phyloP scores from a whole-genome alignment of 2,113 vertebrate genomes.

The Cariama cristata region DNA sequence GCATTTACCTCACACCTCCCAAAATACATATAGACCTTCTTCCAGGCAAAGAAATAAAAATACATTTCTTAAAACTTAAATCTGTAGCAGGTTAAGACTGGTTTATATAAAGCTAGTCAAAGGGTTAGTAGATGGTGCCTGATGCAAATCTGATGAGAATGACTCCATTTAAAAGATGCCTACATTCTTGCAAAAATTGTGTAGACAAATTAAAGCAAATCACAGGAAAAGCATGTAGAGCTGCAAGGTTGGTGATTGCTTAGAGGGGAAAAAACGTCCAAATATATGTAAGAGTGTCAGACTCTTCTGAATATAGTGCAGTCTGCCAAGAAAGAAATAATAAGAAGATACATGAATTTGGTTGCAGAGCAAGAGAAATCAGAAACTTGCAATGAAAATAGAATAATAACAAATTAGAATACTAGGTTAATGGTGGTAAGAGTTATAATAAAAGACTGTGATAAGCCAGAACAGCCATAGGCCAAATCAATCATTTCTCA shows the following conservation, averaged over 20 bases:
- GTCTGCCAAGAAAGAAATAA: background rate
- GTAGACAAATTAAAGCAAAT: background rate
- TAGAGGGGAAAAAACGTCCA: rapidly evolving
- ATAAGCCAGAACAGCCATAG: background rate
- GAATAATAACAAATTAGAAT: background rate
- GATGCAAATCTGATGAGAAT: background rate
- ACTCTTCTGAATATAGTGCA: background rate
- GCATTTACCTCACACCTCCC: conserved; percentile 14
- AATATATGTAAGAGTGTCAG: background rate
- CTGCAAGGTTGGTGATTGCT: background rate
- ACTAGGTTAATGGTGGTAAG: background rate
- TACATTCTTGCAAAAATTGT: background rate
- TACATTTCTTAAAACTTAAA: background rate
- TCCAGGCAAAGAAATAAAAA: background rate
- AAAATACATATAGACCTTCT: background rate
- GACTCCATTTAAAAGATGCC: background rate
- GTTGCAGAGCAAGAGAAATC: background rate
- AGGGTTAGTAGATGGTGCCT: background rate
- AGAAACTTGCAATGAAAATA: background rate
- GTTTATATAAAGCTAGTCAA: background rate
- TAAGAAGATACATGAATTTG: background rate
- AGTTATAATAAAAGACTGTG: background rate
- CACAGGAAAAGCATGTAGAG: background rate
- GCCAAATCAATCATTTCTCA: background rate
- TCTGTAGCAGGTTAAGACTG: background rate